Conservation (phyloP, 2,888 invertebrate genomes). For the Microplitis manilae region DNA sequence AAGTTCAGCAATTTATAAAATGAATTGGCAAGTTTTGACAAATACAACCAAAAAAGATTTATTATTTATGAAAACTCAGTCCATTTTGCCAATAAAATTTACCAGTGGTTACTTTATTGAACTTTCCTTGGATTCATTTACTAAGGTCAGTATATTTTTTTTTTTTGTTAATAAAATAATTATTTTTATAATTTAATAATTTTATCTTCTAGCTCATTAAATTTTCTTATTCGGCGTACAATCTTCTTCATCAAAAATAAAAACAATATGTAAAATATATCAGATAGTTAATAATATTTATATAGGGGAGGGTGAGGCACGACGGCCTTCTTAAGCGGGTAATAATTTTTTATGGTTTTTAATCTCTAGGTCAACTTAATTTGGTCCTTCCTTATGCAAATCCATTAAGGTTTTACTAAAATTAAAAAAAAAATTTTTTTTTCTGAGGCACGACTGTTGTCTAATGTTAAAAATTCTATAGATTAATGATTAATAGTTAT, state of each 20-base stretch:
- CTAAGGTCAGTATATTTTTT: conserved; percentile 49
- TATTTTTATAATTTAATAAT: neutral
- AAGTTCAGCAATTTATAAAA: conserved; percentile 53
- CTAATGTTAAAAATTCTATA: too few species aligned
- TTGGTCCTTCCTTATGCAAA: too few species aligned
- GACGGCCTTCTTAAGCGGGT: too few species aligned
- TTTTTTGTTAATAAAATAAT: neutral
- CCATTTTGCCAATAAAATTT: conserved; percentile 54
- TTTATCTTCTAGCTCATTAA: conserved; percentile 4
- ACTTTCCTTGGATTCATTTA: conserved; percentile 56
- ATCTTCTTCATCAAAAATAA: conserved; percentile 5
- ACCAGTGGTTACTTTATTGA: conserved; percentile 56
- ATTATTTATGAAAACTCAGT: conserved; percentile 50
- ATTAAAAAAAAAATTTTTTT: too few species aligned
- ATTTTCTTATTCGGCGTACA: conserved; percentile 3
- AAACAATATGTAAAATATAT: neutral
- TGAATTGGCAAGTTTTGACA: conserved; percentile 54
- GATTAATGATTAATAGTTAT: too few species aligned
- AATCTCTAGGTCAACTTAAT: too few species aligned
- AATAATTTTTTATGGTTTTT: too few species aligned
- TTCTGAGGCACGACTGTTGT: too few species aligned
- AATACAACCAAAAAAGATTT: conserved; percentile 48
- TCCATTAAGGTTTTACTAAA: too few species aligned
- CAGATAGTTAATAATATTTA: too few species aligned
- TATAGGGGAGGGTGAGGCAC: too few species aligned